Evolutionary conservation across 2,888 invertebrate species (phyloP), one percentile per base, ranked within the genome.

Genomic region (Tachina fera): DNA sequence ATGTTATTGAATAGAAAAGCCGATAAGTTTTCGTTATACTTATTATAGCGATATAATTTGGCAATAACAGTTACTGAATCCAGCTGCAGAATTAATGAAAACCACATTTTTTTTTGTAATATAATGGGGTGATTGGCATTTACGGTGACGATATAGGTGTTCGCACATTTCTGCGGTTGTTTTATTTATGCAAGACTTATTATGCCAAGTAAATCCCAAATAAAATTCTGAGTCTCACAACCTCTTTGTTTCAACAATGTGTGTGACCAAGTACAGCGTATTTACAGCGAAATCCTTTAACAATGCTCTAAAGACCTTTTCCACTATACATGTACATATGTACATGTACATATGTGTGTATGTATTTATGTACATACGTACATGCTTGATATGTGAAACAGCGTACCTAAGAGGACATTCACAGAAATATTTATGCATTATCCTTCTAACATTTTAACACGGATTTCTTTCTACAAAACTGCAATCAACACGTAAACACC

Each of bases 401-500:
- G 11, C 45, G 9, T 22, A 56, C 56, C 3, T 45, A 43, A 19
- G 19, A 45, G 13, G 11, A 43, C 19, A 43, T 43, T 63, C 43
- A 19, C 19, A 63, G 43, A 56, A 56, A 43, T 56, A 70, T 68
- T 49, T 72, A 31, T 47, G 39, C 8, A 68, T 41, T 68, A 61
- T 79, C 6, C 51, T 56, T 72, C 22, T 41, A 41, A 72, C 9
- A 72, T 78, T 58, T 70, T 56, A 80, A 72, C 65, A 72, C 79
- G 49, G 56, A 65, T 65, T 63, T 63, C 11, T 65, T 65, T 39
- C 13, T 58, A 31, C 53, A 63, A n/a, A 79, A 71, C 47, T 58
- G 65, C 72, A 72, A 67, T 72, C 72, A 80, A 80, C 80, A 72
- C 58, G 58, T 80, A 72, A 80, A 61, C 80, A 72, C 58, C 63